Evolutionary conservation across 2,888 invertebrate genomes (phyloP), one percentile per base, ranked within the genome.

Genomic region (Agriotes lineatus): DNA sequence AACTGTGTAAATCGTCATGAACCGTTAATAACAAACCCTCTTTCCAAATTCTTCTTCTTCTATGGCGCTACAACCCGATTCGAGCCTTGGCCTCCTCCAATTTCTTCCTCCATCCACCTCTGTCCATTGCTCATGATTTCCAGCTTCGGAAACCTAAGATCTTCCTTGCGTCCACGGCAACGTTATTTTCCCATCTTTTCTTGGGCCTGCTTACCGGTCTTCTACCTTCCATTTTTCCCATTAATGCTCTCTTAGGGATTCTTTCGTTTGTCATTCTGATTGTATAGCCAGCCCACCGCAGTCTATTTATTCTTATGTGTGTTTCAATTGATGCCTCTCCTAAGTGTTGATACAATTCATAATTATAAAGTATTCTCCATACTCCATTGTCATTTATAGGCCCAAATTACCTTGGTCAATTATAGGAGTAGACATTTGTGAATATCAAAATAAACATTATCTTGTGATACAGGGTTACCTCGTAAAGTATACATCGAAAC

Each of bases 181-280:
- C 57, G 7, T 30, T 12, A 9, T 52, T 42, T 18, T 50, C 2
- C 62, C 54, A 57, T 22, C 62, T 22, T 33, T 35, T 62, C n/a
- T 44, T 10, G 16, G 54, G 62, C 54, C 50, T 62, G 7, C 6
- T 44, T 7, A 30, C 33, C 54, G 62, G 37, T 18, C 18, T 25
- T 5, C 22, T 6, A 2, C 45, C 35, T 6, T 48, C 25, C 52
- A 50, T 50, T 12, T n/a, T 7, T 6, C 7, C 10, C 9, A 2
- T 2, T 2, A 45, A 9, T 19, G n/a, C 16, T 16, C 18, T 45
- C n/a, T 45, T 45, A 2, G 45, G 18, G 4, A n/a, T 7, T 16
- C 45, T 10, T 42, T 6, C n/a, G n/a, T 42, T 42, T 42, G 4
- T 42, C 18, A 45, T 45, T 3, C 20, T 45, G 3, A 45, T n/a